Base-by-base conservation (phyloP, 2,888 invertebrate species). In the Drosophila demipolita region DNA sequence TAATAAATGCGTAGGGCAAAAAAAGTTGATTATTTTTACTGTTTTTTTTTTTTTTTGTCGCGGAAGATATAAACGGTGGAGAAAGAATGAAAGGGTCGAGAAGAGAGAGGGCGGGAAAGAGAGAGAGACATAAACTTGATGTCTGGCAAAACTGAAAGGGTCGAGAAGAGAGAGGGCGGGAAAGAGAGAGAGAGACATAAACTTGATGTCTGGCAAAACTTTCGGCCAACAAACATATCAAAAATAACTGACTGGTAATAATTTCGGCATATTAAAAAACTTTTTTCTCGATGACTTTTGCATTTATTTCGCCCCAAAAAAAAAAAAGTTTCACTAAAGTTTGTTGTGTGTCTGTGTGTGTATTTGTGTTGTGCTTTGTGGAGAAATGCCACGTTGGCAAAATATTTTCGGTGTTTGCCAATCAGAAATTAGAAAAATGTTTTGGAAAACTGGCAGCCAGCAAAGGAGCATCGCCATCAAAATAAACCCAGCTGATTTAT, bases 231-330 rank as follows among this genome's bases (percentile, higher is more conserved):
- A 89, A 78, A 89, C 86, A 89, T 85, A 89, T 87, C 88, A 89
- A 87, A 82, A 84, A 84, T 85, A 83, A 89, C 90, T 89, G 87
- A 87, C 90, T 87, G 90, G 82, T 87, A 90, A 87, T 87, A 87
- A 87, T 87, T 87, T 90, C 75, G 87, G 87, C 87, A 87, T 90
- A 87, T 87, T 87, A 87, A 87, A 87, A 87, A 87, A 90, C 89
- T 90, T 87, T 86, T 88, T 84, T 83, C 89, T 82, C 85, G 78
- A 87, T 90, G 87, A 87, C 87, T 87, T 87, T 90, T 90, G 87
- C 87, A 90, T 87, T 90, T 87, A 89, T 87, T 89, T 86, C 70
- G 80, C 67, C 66, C 33, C 38, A 48, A 57, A 55, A 38, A 15
- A 59, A 49, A 53, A 65, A 78, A 78, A 81, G 65, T 79, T 79